Conservation (phyloP, 2,113 vertebrate genomes). For the Emydocephalus ijimae region DNA sequence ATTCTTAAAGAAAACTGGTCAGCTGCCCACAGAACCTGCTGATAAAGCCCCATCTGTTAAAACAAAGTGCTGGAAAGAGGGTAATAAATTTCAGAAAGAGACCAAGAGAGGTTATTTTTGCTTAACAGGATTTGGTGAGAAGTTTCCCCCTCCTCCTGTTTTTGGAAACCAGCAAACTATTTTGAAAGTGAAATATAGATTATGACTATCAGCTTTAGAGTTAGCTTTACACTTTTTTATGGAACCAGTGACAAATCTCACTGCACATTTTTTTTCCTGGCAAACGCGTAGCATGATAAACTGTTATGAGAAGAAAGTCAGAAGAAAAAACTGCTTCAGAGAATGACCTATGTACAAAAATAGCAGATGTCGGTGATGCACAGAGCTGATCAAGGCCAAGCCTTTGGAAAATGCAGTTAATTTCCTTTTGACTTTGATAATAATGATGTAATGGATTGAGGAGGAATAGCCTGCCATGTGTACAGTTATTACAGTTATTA, state of each 20-base stretch:
- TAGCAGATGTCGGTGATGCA: conserved; percentile 81
- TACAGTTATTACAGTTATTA: conserved; percentile 63
- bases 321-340: conserved; percentile 73
- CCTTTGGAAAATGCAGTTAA: conserved; percentile 80
- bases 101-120: conserved; percentile 68
- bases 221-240: conserved; percentile 62
- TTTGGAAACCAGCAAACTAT: conserved; percentile 58
- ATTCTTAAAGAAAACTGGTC: conserved; percentile 72
- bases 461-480: conserved; percentile 74
- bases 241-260: conserved; percentile 60
- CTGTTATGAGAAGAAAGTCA: conserved; percentile 71
- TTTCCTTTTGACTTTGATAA: conserved; percentile 84
- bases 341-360: conserved; percentile 77
- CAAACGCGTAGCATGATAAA: conserved; percentile 69
- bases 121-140: conserved; percentile 65
- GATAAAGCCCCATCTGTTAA: conserved; percentile 83
- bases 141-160: neutral
- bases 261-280: conserved; percentile 48
- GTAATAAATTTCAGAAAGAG: conserved; percentile 73
- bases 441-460: conserved; percentile 77
- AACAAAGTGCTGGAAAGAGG: conserved; percentile 69
- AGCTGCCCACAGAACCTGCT: conserved; percentile 74
- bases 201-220: conserved; percentile 60
- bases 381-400: conserved; percentile 73
- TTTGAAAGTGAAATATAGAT: conserved; percentile 71